Evolutionary conservation across 1,140 invertebrate genomes (phyloP), one percentile per base, ranked within the genome.

Genomic region (Spodoptera litura): DNA sequence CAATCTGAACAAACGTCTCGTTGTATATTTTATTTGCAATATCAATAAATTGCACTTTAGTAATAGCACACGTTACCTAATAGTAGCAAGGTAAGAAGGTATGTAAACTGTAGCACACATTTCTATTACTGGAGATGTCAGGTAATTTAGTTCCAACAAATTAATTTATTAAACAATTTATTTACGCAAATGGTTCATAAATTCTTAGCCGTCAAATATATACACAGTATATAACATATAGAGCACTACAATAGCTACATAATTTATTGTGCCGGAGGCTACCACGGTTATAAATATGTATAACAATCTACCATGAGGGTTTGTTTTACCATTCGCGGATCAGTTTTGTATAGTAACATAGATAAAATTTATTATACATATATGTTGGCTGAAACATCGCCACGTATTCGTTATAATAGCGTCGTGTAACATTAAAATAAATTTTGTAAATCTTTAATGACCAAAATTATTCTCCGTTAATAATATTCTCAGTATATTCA

Each of bases 1-100:
- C 9, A 64, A 64, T 49, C 31, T 64, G 11, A 49, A 64, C 31
- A 64, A 44, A 49, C 44, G 35, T 49, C 61, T 64, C 20, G 35
- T 62, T 62, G 61, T 64, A 64, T 64, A 38, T 64, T 64, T 49
- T 64, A 13, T 44, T 20, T 20, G 15, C 15, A 64, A 64, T 64
- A 49, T 64, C n/a, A 11, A 64, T 64, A 9, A 49, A 64, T 44
- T 0, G 38, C 35, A 64, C 35, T 20, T 49, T 11, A 49, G 35
- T 49, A n/a, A 2, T 49, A 12, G 10, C 13, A 59, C 11, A 31
- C 2, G 12, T 25, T n/a, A 62, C 31, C 13, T 38, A 15, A 62
- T 44, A 38, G 38, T 44, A 8, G 38, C 38, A 9, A 44, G 38
- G 38, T 44, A 9, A 44, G 38, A 2, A 44, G 13, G 13, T 44